Evolutionary conservation across 1,140 invertebrate genomes (phyloP), one percentile per base, ranked within the genome.

Genomic region (Drosophila sp.): DNA sequence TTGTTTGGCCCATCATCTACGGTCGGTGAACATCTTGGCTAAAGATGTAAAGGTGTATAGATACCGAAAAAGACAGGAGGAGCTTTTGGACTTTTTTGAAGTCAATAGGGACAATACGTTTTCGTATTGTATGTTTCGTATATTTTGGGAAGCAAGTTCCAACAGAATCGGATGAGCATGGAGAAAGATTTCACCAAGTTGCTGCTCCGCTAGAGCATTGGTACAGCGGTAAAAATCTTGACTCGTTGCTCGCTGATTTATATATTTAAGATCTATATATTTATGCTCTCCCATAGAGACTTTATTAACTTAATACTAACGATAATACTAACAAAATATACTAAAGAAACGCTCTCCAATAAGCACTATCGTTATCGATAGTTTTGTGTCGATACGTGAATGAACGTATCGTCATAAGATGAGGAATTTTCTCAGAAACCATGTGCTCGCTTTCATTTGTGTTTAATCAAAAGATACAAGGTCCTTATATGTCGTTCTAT

Each of bases 161-260:
- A 4, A 47, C 44, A 47, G 44, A 47, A 25, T 47, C 17, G 17
- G 17, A 17, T 17, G 17, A 44, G 11, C 41, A 44, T 11, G 41
- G 41, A 17, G 41, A 44, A 44, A 10, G 41, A 44, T 44, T 44
- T 44, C 41, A 44, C 11, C 41, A 44, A 10, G 41, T 44, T 44
- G 17, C 41, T 47, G 41, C 41, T 8, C 41, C 17, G 5, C 17
- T 25, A 25, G 17, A 47, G 10, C 44, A 47, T 47, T 47, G 44
- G 44, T 47, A 47, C 10, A 47, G 44, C 23, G 44, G 44, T 3
- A 47, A 25, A 47, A 47, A 10, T n/a, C 44, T 23, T 47, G 44
- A 47, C 44, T 47, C 44, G 23, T 47, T 47, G 44, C 17, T 47
- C 3, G 44, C 44, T 2, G 44, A 25, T 23, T 47, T 47, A 47